Evolutionary conservation across 1,140 invertebrate genomes (phyloP), one percentile per base, ranked within the genome.

Genomic region (Drosophila chauvacae): DNA sequence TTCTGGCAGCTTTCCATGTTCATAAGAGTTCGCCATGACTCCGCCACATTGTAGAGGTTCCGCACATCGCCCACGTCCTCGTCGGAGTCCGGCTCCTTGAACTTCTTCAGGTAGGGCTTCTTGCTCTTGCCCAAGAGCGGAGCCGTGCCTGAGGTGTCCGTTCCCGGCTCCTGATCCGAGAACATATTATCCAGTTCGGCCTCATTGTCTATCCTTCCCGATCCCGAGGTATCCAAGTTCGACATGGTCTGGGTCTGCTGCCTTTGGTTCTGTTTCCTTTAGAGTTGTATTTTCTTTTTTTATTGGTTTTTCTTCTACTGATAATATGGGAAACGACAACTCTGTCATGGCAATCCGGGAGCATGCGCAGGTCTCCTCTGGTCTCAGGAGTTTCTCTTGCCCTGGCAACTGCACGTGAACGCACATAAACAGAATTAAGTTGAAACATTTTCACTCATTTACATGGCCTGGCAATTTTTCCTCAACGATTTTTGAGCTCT

Each of bases 391-490:
- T 74, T 70, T 84, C 64, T 78, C 68, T 30, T 14, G 42, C 39
- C 47, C 23, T 60, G 76, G 70, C 65, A 64, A 39, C 35, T 16
- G 41, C 41, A 73, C 71, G 64, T 72, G 62, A 71, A 81, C 63
- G 66, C 72, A 77, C 73, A 47, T 56, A 80, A 86, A 81, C 48
- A 56, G 79, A 88, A 88, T 85, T 77, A 80, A 85, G 77, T 90
- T 72, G 10, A 66, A 85, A 72, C 73, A 82, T 86, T 90, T 90
- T 90, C 82, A 86, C 86, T 90, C 83, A 90, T 90, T 90, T 90
- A 91, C 86, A 90, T 90, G 51, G 58, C 59, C 42, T 37, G 55
- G 64, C 82, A 68, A 82, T 80, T 87, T 86, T 86, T 80, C 76
- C 72, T 78, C 53, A 63, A 69, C 83, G 68, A 80, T 90, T 88